Base-by-base conservation (phyloP, 2,113 vertebrate species). In the Fulmarus glacialis region DNA sequence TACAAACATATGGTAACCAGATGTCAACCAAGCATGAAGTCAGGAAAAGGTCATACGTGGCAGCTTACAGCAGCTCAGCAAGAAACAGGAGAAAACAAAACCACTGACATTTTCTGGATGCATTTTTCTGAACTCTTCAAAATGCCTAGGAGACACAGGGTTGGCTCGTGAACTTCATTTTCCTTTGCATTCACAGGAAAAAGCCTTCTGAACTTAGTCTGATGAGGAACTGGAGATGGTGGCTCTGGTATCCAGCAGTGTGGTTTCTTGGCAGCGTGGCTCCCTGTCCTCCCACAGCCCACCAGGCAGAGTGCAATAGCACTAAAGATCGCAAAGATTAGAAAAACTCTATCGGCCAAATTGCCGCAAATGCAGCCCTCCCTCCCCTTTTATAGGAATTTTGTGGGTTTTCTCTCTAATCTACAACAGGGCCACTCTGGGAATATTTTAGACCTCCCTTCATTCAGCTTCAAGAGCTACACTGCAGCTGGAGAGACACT, bases 281-380 rank as follows among this genome's bases (percentile, higher is more conserved):
- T 89, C 64, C 32, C 32, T 34, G 23, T 34, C 36, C 17, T 89
- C 53, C 42, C 13, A 11, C 16, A 68, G 6, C 18, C 47, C 26
- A 19, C 11, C 15, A 19, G 0, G 1, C 7, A 15, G 2, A 7
- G 12, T 16, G 23, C 12, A 24, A 14, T 29, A 58, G 19, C 3
- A 5, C 26, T 58, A 17, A 72, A 78, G 30, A 58, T 47, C 3
- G 11, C 32, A 56, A 91, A 55, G 40, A 11, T 24, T 32, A 50
- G 40, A 36, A 75, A 52, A 59, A 15, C 2, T 52, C 22, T 53
- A 3, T 34, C 1, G 0, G 17, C 23, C 58, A 82, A 30, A 56
- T 24, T 86, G 36, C 29, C 50, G 21, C 36, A 53, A 15, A 50
- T 4, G 18, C 13, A 67, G 9, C 8, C 2, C 12, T 72, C 27